Percentiles rank a stretch among this genome's conserved stretches.
Evolutionary conservation across 2,888 invertebrate species (phyloP).

Genomic region (Nyleta sp.): DNA sequence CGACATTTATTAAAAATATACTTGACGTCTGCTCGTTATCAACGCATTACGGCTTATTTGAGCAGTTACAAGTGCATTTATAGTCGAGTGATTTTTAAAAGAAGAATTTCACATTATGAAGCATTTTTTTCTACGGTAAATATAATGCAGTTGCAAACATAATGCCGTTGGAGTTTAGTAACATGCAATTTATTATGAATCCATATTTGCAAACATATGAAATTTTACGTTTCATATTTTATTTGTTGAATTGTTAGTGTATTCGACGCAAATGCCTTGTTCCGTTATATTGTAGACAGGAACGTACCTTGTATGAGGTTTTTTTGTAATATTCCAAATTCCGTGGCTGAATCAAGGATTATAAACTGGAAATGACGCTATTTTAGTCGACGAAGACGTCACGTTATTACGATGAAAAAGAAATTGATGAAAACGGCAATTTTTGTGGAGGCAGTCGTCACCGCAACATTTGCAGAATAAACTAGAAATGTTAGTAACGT

Average conservation of each 20-base stretch:
- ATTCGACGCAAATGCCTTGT: too few species aligned
- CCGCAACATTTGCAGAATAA: slow-evolving; percentile 57
- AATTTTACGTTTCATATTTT: too few species aligned
- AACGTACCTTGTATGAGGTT: slow-evolving; percentile 1
- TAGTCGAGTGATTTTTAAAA: neutral
- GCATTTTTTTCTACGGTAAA: too few species aligned
- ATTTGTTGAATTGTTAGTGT: too few species aligned
- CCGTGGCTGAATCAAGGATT: slow-evolving; percentile 22
- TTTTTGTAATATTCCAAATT: slow-evolving; percentile 36
- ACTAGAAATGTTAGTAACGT: slow-evolving; percentile 55
- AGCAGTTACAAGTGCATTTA: slow-evolving; percentile 11
- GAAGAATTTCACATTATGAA: neutral
- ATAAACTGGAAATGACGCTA: slow-evolving; percentile 49
- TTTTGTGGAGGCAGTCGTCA: slow-evolving; percentile 50
- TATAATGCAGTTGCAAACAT: too few species aligned
- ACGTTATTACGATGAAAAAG: slow-evolving; percentile 48
- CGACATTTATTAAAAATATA: slow-evolving; percentile 13
- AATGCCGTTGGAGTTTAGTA: too few species aligned
- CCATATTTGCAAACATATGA: too few species aligned
- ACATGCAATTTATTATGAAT: too few species aligned
- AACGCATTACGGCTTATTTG: slow-evolving; percentile 1
- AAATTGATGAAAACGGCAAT: slow-evolving; percentile 60
- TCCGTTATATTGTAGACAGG: too few species aligned
- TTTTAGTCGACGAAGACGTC: slow-evolving; percentile 49
- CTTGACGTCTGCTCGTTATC: slow-evolving; percentile 10